Evolutionary conservation across 1,140 invertebrate species (phyloP).

Genomic region (silkworm (Bombyx mori)): ASM3026992v2 NC_085109.1:12796501-12797000

Average conservation of each 20-base stretch:
- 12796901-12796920: too few species aligned
- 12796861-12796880: slow-evolving; percentile 45
- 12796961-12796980: too few species aligned
- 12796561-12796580: slow-evolving; percentile 40
- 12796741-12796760: slow-evolving; percentile 38
- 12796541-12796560: slow-evolving; percentile 55
- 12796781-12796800: slow-evolving; percentile 42
- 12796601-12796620: slow-evolving; percentile 25
- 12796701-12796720: slow-evolving; percentile 54
- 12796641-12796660: slow-evolving; percentile 18
- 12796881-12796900: slow-evolving; percentile 19
- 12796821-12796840: slow-evolving; percentile 47
- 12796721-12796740: slow-evolving; percentile 24
- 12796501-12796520: too few species aligned
- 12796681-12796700: slow-evolving; percentile 52
- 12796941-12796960: too few species aligned
- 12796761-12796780: slow-evolving; percentile 53
- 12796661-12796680: slow-evolving; percentile 21
- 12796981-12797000: too few species aligned
- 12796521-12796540: slow-evolving; percentile 21
- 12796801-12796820: slow-evolving; percentile 47
- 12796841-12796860: slow-evolving; percentile 62
- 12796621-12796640: slow-evolving; percentile 32
- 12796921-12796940: too few species aligned
- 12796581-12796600: slow-evolving; percentile 7